Evolutionary conservation across 2,888 invertebrate species (phyloP).

Genomic region (Callyntrura sp.): DNA sequence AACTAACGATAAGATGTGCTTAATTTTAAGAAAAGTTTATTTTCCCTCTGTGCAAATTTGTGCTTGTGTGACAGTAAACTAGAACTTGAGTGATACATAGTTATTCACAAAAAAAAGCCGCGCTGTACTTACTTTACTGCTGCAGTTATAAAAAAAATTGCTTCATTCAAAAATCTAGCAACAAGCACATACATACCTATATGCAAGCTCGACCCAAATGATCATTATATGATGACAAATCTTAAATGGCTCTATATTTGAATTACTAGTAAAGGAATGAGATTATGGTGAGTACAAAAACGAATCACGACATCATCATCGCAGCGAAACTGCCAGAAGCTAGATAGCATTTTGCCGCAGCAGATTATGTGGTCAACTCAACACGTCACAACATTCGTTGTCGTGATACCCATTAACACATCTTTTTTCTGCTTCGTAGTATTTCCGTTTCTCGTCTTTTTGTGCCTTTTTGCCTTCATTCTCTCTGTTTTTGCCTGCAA

Average conservation of each 20-base stretch:
- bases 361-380: constrained; percentile 37
- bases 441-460: constrained; percentile 27
- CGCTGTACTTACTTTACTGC: background rate
- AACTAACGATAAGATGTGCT: too few species aligned
- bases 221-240: constrained; percentile 49
- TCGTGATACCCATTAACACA: constrained; percentile 55
- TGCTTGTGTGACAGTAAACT: constrained; percentile 17
- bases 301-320: constrained; percentile 32
- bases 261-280: background rate
- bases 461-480: background rate
- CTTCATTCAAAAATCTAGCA: background rate
- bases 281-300: constrained; percentile 34
- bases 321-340: background rate
- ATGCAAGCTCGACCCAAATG: constrained; percentile 43
- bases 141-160: constrained; percentile 2
- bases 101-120: background rate
- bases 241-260: constrained; percentile 11
- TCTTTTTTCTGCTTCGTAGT: constrained; percentile 35
- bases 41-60: background rate
- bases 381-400: constrained; percentile 14
- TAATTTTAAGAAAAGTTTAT: too few species aligned
- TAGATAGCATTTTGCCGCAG: background rate
- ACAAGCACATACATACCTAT: too few species aligned
- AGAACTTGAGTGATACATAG: constrained; percentile 28
- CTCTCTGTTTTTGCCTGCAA: background rate